These are phyloP conservation scores for Rhyacophila evoluta DNA, from an alignment of 2,888 invertebrate genomes.

Conservation along the genomic window DNA sequence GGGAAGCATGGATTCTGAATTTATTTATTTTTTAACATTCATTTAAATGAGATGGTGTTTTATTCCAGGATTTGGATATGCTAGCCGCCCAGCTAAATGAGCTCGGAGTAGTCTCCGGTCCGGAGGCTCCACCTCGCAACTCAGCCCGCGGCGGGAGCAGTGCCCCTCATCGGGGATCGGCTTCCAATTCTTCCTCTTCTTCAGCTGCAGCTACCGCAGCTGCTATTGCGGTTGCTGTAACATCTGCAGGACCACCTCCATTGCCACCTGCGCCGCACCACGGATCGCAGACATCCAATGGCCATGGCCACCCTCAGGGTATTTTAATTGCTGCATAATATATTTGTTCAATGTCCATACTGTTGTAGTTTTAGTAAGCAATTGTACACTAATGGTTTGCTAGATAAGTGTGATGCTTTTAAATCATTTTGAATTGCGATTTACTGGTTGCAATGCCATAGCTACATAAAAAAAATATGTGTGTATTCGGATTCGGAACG, in stretches of 20 bases:
- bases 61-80: conserved; percentile 92
- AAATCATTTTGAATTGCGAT: no score
- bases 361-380: no score
- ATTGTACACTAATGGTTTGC: no score
- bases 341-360: no score
- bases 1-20: no score
- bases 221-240: not conserved
- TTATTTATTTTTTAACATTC: no score
- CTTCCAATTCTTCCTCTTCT: conserved; percentile 11
- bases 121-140: conserved; percentile 79
- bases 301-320: conserved; percentile 40
- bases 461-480: no score
- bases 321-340: not conserved
- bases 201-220: not conserved
- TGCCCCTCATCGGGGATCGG: conserved; percentile 20
- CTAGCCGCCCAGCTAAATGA: conserved; percentile 96
- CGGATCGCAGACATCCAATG: conserved; percentile 36
- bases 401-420: no score
- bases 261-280: conserved; percentile 9
- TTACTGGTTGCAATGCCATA: no score
- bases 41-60: no score
- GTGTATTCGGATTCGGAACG: no score
- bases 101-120: conserved; percentile 84
- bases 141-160: conserved; percentile 65
- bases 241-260: conserved; percentile 20